Conservation (phyloP, 2,113 vertebrate genomes). For the Cyanoderma ruficeps region DNA sequence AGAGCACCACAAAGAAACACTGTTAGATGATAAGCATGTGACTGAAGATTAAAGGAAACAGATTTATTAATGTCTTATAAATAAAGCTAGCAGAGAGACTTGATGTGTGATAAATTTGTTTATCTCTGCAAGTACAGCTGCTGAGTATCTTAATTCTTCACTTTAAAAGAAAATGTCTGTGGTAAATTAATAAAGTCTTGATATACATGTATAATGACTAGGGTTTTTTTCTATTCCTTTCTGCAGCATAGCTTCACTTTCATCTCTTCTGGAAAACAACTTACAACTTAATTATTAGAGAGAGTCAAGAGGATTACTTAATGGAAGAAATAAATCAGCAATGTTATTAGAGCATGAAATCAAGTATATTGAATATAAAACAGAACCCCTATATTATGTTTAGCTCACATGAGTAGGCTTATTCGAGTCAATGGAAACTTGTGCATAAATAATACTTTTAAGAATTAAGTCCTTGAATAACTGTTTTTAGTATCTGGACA, state of each 20-base stretch:
- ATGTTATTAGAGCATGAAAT: conserved; percentile 73
- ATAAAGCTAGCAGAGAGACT: neutral
- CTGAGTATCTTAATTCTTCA: conserved; percentile 18
- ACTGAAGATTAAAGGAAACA: neutral
- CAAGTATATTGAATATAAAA: conserved; percentile 44
- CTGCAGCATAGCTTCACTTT: conserved; percentile 1
- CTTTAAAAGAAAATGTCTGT: neutral
- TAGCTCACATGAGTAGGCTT: neutral
- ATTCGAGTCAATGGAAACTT: neutral
- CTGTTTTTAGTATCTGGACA: neutral
- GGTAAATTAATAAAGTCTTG: conserved; percentile 25
- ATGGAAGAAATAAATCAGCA: conserved; percentile 60
- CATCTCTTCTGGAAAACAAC: conserved; percentile 43
- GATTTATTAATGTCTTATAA: conserved; percentile 17
- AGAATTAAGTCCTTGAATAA: neutral
- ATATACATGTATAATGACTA: conserved; percentile 13
- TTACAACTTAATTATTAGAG: conserved; percentile 53
- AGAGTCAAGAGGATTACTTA: conserved; percentile 60
- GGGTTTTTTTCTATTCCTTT: neutral
- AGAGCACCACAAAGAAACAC: neutral
- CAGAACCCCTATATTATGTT: neutral
- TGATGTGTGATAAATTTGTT: neutral
- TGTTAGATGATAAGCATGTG: neutral
- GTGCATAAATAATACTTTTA: neutral
- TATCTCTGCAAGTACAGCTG: neutral